phyloP scores from a whole-genome alignment of 2,888 invertebrate genomes.

The Dromius quadrimaculatus region DNA sequence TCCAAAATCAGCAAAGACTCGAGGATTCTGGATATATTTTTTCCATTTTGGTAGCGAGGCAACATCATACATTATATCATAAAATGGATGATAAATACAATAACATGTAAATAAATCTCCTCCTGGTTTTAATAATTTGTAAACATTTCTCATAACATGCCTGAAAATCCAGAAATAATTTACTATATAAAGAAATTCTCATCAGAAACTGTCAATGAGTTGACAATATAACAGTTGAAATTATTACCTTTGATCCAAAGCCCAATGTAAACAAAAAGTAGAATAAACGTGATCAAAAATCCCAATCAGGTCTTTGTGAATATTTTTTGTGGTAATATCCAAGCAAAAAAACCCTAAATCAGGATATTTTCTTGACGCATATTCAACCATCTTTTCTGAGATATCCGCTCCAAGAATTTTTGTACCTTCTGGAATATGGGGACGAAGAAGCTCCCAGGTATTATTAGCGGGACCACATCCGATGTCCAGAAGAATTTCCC shows the following conservation, averaged over 20 bases:
- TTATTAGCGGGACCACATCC: constrained; percentile 79
- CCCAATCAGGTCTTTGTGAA: constrained; percentile 66
- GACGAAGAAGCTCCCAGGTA: constrained; percentile 70
- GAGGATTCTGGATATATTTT: background rate
- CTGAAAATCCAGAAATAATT: background rate
- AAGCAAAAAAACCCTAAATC: constrained; percentile 63
- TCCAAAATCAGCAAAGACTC: too few species aligned
- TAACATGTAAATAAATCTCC: constrained; percentile 76
- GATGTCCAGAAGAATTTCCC: constrained; percentile 70
- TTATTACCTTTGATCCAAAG: constrained; percentile 73
- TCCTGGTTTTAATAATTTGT: constrained; percentile 70
- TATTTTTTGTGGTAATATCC: constrained; percentile 69
- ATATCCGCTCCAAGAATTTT: constrained; percentile 73
- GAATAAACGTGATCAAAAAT: constrained; percentile 75
- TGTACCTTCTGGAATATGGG: constrained; percentile 68
- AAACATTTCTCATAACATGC: constrained; percentile 71
- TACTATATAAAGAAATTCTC: constrained; percentile 10
- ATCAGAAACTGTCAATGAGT: background rate
- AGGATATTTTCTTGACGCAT: constrained; percentile 69
- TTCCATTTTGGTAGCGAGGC: background rate
- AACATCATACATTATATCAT: constrained; percentile 67
- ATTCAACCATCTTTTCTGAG: constrained; percentile 74
- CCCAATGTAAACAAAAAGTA: constrained; percentile 81
- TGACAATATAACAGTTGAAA: background rate
- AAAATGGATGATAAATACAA: constrained; percentile 74